Conservation (phyloP, 2,797 vertebrate species). For the Notolepis coatsorum region DNA sequence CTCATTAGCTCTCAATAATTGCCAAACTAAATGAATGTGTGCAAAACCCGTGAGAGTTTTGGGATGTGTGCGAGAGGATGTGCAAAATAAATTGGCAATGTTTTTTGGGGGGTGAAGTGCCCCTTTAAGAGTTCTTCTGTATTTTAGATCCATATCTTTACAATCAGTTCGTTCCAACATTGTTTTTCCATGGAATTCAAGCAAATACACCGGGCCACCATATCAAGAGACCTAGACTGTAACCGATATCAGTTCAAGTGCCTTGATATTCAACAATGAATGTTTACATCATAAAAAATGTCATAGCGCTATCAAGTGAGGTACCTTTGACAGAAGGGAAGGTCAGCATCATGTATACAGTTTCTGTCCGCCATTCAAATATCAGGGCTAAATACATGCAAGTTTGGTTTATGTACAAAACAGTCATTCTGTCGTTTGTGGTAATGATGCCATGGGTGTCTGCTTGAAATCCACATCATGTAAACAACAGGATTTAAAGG, state of each 20-base stretch:
- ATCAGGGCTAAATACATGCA: not conserved
- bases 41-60: no score
- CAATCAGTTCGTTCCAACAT: not conserved
- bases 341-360: not conserved
- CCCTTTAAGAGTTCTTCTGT: not conserved
- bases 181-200: conserved; percentile 29
- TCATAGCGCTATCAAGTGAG: conserved; percentile 53
- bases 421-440: conserved; percentile 18
- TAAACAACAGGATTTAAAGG: conserved; percentile 46
- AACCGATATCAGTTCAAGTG: conserved; percentile 30
- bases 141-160: not conserved
- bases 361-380: conserved; percentile 14
- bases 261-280: conserved; percentile 45
- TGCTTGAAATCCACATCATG: conserved; percentile 59
- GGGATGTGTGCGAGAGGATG: no score
- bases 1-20: no score
- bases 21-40: no score
- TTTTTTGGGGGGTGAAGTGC: conserved; percentile 4
- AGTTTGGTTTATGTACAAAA: not conserved
- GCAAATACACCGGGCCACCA: conserved; percentile 49
- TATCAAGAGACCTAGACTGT: conserved; percentile 35
- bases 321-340: conserved; percentile 47
- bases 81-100: no score
- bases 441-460: conserved; percentile 30
- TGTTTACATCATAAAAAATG: conserved; percentile 64